Evolutionary conservation across 2,113 vertebrate genomes (phyloP).

Genomic region (Collichthys lucidus): DNA sequence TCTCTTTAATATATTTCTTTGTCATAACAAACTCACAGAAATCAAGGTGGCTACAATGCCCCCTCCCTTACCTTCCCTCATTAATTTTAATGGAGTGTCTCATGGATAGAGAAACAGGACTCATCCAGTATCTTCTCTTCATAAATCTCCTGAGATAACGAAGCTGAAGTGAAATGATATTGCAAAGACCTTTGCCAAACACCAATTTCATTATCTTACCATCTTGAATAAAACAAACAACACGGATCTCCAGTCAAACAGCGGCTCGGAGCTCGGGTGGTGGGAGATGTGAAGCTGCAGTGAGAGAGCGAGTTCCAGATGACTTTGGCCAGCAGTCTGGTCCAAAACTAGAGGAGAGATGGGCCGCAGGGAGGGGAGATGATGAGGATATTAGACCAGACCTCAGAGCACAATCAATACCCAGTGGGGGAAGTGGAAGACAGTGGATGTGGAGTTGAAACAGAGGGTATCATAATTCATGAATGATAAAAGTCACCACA

Average conservation of each 20-base stretch:
- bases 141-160: constrained; percentile 69
- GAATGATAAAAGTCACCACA: neutral
- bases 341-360: constrained; percentile 9
- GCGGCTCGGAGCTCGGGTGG: constrained; percentile 15
- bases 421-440: constrained; percentile 62
- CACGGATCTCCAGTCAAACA: constrained; percentile 48
- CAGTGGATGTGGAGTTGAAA: constrained; percentile 64
- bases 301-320: neutral
- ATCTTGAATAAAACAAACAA: constrained; percentile 66
- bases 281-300: neutral
- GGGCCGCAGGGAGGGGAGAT: neutral
- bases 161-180: constrained; percentile 66
- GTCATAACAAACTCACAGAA: constrained; percentile 55
- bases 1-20: constrained; percentile 59
- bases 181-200: constrained; percentile 73
- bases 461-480: neutral
- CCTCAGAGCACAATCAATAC: constrained; percentile 85
- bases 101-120: constrained; percentile 42
- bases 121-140: constrained; percentile 59
- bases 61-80: constrained; percentile 61
- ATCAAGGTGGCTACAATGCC: constrained; percentile 43
- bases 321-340: constrained; percentile 26
- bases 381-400: constrained; percentile 87
- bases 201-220: constrained; percentile 70
- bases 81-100: constrained; percentile 71